Evolutionary conservation across 1,140 invertebrate genomes (phyloP).

Genomic region (Aporrectodea caliginosa): DNA sequence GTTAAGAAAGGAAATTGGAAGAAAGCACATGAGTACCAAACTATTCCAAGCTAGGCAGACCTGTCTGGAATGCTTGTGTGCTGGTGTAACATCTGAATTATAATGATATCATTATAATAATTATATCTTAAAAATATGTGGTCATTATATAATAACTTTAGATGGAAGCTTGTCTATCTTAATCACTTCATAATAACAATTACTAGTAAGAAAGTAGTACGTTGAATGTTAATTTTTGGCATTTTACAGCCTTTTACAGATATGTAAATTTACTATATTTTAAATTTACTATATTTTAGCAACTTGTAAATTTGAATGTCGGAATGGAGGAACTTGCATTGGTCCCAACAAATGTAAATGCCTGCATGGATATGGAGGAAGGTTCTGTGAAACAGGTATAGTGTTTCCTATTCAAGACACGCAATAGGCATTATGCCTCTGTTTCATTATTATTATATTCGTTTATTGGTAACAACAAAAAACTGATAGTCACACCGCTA

Average conservation of each 20-base stretch:
- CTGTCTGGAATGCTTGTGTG: no score
- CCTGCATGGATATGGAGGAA: slow-evolving; percentile 12
- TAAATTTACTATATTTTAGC: slow-evolving; percentile 34
- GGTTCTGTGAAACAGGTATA: slow-evolving; percentile 25
- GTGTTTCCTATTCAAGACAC: no score
- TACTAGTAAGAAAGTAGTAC: no score
- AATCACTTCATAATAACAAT: no score
- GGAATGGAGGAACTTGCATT: slow-evolving; percentile 24
- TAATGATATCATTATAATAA: background rate
- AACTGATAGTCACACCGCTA: background rate
- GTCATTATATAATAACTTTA: no score
- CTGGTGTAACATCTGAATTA: background rate
- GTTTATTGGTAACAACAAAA: background rate
- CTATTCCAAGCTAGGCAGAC: no score
- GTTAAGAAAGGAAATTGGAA: no score
- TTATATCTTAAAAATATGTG: background rate
- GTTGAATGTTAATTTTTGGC: no score
- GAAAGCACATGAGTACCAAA: no score
- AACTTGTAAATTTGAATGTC: slow-evolving; percentile 34
- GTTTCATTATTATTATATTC: background rate
- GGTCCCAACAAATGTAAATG: slow-evolving; percentile 29
- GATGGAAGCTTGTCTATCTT: no score
- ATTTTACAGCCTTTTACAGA: no score
- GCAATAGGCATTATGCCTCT: no score
- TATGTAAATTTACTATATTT: background rate